These are phyloP conservation scores for Hydrolagus affinis DNA, from an alignment of 2,113 vertebrate genomes.

Conservation along the genomic window DNA sequence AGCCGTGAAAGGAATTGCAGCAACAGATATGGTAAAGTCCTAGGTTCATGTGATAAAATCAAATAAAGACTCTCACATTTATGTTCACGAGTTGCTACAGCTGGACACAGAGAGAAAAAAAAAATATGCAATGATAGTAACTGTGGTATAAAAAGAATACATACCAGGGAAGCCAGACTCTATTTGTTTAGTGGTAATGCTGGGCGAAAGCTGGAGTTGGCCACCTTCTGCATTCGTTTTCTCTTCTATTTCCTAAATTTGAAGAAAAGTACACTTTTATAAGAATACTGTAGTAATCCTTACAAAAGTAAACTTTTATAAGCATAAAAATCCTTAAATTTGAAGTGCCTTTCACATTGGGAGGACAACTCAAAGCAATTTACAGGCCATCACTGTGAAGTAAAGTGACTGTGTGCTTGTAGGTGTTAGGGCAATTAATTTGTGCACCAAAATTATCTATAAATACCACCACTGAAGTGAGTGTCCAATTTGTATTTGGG, in stretches of 20 bases:
- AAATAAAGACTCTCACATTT: not conserved
- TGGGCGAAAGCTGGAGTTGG: slow-evolving; percentile 76
- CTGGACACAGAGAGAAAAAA: not conserved
- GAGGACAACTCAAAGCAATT: too few species aligned
- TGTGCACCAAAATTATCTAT: too few species aligned
- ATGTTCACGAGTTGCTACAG: not conserved
- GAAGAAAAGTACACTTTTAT: slow-evolving; percentile 35
- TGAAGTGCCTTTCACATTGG: too few species aligned
- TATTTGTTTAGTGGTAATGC: slow-evolving; percentile 73
- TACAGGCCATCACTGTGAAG: too few species aligned
- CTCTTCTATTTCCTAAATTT: slow-evolving; percentile 55
- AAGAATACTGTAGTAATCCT: too few species aligned
- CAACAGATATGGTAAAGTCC: not conserved
- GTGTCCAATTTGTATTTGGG: too few species aligned
- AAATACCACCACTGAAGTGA: too few species aligned
- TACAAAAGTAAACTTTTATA: slow-evolving; percentile 32
- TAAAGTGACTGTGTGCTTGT: too few species aligned
- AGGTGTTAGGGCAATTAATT: too few species aligned
- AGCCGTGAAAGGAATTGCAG: not conserved
- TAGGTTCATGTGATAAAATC: not conserved
- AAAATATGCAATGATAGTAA: not conserved
- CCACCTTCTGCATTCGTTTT: slow-evolving; percentile 63
- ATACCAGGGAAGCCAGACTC: slow-evolving; percentile 73
- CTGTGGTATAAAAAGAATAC: slow-evolving; percentile 34
- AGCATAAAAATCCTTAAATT: too few species aligned